A percentile compares a stretch with the other conserved stretches of the same genome.
phyloP scores from a whole-genome alignment of 1,140 invertebrate genomes.

The Drosophila repleta region DNA sequence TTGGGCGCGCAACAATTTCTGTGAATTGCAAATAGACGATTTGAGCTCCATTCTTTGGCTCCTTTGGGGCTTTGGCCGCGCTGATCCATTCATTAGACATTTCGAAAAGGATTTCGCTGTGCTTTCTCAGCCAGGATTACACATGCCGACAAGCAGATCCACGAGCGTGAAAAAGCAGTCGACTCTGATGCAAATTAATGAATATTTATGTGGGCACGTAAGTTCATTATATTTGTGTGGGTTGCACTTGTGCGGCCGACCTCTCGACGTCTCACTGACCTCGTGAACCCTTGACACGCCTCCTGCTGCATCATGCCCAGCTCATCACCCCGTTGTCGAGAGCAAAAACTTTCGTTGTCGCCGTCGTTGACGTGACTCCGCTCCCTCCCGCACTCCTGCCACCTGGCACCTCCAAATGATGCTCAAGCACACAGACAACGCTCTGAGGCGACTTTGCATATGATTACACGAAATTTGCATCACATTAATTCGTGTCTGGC shows the following conservation, averaged over 20 bases:
- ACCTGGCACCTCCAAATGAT: background rate
- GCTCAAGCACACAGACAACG: constrained; percentile 1
- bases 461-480: constrained; percentile 79
- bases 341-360: constrained; percentile 62
- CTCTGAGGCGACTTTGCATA: constrained; percentile 67
- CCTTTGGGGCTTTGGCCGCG: background rate
- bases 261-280: constrained; percentile 69
- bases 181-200: constrained; percentile 56
- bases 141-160: constrained; percentile 7
- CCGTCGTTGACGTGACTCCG: constrained; percentile 1
- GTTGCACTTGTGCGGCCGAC: constrained; percentile 6
- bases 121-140: background rate
- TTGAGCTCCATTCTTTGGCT: background rate
- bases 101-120: background rate
- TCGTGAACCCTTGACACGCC: constrained; percentile 67
- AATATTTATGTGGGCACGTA: constrained; percentile 66
- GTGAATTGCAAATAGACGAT: constrained; percentile 18
- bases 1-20: constrained; percentile 12
- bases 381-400: background rate
- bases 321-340: constrained; percentile 47
- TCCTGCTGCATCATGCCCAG: background rate
- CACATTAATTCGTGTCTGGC: constrained; percentile 69
- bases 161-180: background rate
- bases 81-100: background rate
- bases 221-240: constrained; percentile 30